Conservation (phyloP, 2,797 vertebrate species). For the Lagorchestes hirsutus region DNA sequence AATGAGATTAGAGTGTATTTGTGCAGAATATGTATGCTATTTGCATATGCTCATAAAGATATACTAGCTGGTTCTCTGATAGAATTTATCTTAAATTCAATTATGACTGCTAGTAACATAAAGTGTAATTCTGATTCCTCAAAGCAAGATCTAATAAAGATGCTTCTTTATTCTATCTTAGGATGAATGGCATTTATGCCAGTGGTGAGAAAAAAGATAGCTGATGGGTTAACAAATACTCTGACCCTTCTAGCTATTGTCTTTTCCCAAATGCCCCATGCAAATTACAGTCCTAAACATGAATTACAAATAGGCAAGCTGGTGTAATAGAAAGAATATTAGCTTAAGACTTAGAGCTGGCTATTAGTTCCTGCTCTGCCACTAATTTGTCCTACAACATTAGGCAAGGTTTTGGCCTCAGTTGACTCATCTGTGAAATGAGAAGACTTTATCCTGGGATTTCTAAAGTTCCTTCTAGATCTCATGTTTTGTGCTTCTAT, state of each 20-base stretch:
- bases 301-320: not conserved
- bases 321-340: not conserved
- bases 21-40: not conserved
- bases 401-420: not conserved
- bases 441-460: not conserved
- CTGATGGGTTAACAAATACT: not conserved
- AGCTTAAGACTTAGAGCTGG: not conserved
- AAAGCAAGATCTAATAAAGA: not conserved
- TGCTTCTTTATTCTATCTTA: not conserved
- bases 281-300: not conserved
- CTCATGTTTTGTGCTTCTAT: not conserved
- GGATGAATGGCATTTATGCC: not conserved
- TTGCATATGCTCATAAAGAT: not conserved
- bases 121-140: not conserved
- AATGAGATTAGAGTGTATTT: slow-evolving; percentile 12
- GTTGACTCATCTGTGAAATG: not conserved
- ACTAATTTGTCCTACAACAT: not conserved
- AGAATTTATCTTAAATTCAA: not conserved
- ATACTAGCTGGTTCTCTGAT: not conserved
- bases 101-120: not conserved
- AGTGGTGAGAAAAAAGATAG: not conserved
- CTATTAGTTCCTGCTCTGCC: not conserved
- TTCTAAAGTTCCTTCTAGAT: not conserved
- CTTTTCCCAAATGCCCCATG: not conserved
- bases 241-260: not conserved